These are phyloP conservation scores for Tupaia chinensis DNA, from an alignment of 2,113 vertebrate genomes.

Conservation along the genomic window DNA sequence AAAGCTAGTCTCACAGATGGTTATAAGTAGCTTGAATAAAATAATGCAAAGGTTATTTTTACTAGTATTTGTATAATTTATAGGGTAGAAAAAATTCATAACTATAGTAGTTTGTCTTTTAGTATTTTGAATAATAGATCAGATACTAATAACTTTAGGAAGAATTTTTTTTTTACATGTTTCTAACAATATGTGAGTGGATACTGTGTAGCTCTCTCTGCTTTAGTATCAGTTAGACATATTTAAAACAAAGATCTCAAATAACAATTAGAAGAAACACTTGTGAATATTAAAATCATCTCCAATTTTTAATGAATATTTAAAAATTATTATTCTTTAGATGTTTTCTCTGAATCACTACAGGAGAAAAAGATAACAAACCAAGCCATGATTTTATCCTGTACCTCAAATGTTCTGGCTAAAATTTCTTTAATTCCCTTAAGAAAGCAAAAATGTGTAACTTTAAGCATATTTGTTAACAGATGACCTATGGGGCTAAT, in stretches of 20 bases:
- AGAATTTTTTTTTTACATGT: conserved; percentile 8
- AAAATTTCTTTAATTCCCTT: conserved; percentile 63
- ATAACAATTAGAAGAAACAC: conserved; percentile 44
- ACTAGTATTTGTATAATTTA: conserved; percentile 9
- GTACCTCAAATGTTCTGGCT: conserved; percentile 35
- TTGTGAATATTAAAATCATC: conserved; percentile 45
- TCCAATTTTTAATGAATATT: conserved; percentile 47
- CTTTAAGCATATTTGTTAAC: conserved; percentile 50
- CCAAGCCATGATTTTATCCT: conserved; percentile 80
- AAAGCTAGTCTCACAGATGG: background rate
- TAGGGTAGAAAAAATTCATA: conserved; percentile 8
- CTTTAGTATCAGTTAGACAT: conserved; percentile 52
- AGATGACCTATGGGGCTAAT: conserved; percentile 56
- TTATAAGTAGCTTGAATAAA: conserved; percentile 21
- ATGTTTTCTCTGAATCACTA: conserved; percentile 23
- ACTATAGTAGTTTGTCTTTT: conserved; percentile 22
- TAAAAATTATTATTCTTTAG: conserved; percentile 48
- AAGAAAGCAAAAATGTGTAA: conserved; percentile 72
- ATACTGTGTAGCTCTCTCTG: conserved; percentile 15
- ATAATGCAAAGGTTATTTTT: background rate
- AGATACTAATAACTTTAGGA: conserved; percentile 55
- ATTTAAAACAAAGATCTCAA: conserved; percentile 45
- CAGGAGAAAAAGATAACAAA: conserved; percentile 64
- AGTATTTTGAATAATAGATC: conserved; percentile 27
- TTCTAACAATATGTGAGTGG: conserved; percentile 14